Conservation (phyloP, 2,888 invertebrate genomes). For the Clostera curtula region DNA sequence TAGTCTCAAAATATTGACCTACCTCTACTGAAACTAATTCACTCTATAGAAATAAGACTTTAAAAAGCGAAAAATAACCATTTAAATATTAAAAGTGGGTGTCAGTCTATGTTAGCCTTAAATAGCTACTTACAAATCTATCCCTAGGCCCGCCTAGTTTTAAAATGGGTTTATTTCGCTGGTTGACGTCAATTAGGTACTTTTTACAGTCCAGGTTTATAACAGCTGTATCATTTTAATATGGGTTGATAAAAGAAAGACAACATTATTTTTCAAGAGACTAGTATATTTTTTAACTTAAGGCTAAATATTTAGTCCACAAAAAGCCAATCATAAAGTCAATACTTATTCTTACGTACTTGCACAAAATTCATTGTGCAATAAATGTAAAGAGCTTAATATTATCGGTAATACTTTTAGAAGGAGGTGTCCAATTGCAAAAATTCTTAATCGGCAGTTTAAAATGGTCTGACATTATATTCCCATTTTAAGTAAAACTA, state of each 20-base stretch:
- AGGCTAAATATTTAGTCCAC: conserved; percentile 24
- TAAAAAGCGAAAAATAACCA: too few species aligned
- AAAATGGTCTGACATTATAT: conserved; percentile 4
- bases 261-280: conserved; percentile 21
- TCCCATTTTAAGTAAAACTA: conserved; percentile 1
- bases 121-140: too few species aligned
- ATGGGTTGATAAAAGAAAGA: conserved; percentile 10
- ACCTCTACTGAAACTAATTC: too few species aligned
- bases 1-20: too few species aligned
- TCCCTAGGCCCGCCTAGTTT: too few species aligned
- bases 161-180: too few species aligned
- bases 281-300: conserved; percentile 38
- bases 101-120: too few species aligned
- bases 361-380: conserved; percentile 27
- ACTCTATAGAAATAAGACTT: too few species aligned
- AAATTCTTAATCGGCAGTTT: conserved; percentile 11
- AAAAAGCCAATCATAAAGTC: conserved; percentile 26
- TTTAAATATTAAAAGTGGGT: too few species aligned
- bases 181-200: too few species aligned
- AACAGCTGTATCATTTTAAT: neutral
- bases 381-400: conserved; percentile 19
- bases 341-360: conserved; percentile 13
- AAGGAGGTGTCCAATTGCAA: conserved; percentile 6
- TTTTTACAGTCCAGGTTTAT: too few species aligned
- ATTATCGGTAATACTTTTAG: conserved; percentile 13